Conservation (phyloP, 2,797 vertebrate species). For the Margarornis squamiger region DNA sequence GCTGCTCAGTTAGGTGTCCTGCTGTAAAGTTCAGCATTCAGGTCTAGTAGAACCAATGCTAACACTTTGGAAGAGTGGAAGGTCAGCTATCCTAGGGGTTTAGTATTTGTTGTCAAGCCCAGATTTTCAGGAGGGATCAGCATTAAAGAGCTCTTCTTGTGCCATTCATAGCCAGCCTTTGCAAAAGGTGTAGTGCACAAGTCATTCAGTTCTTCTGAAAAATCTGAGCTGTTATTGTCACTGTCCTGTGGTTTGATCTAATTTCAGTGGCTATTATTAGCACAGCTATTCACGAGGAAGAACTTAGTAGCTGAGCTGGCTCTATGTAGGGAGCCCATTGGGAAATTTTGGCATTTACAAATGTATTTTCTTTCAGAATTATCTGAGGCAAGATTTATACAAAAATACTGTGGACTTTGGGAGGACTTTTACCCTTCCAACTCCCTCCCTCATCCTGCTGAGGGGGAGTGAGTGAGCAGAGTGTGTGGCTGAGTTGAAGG, state of each 20-base stretch:
- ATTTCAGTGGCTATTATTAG: constrained; percentile 54
- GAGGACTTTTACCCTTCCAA: not conserved
- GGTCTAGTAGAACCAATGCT: not conserved
- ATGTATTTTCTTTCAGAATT: constrained; percentile 41
- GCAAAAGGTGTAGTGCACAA: not conserved
- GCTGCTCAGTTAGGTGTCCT: not conserved
- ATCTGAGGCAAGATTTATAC: not conserved
- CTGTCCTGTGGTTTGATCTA: constrained; percentile 51
- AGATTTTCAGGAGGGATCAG: constrained; percentile 5
- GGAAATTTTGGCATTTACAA: constrained; percentile 42
- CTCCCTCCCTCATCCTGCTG: not conserved
- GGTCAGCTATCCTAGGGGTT: not conserved
- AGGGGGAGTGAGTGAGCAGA: accelerated
- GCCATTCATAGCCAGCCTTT: not conserved
- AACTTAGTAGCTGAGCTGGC: not conserved
- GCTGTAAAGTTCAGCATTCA: not conserved
- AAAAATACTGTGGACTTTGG: not conserved
- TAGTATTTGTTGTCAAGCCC: not conserved
- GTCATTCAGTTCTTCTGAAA: not conserved
- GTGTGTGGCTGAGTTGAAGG: not conserved
- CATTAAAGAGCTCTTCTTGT: not conserved
- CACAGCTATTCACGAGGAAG: constrained; percentile 1
- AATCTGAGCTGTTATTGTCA: constrained; percentile 8
- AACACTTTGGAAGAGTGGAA: not conserved
- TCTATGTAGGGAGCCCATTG: not conserved